Evolutionary conservation across 2,113 vertebrate genomes (phyloP).

Genomic region (Pyrgilauda ruficollis): DNA sequence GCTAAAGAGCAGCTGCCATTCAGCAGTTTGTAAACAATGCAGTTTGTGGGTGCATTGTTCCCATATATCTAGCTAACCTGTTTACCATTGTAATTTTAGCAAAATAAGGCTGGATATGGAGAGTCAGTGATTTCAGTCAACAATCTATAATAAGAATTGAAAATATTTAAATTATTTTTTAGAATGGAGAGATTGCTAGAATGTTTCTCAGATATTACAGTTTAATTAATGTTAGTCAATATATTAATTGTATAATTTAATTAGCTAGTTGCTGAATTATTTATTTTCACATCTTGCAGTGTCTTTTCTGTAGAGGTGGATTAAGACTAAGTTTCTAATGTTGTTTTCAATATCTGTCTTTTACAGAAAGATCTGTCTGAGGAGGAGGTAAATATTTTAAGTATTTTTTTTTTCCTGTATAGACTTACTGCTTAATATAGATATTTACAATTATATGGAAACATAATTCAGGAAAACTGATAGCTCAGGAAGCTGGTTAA

Average conservation of each 20-base stretch:
- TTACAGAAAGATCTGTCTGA: constrained; percentile 81
- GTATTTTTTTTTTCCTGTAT: background rate
- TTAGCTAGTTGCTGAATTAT: background rate
- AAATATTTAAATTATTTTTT: background rate
- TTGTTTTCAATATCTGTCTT: constrained; percentile 34
- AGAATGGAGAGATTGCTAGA: background rate
- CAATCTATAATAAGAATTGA: background rate
- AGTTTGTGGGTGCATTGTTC: background rate
- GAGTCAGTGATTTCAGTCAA: background rate
- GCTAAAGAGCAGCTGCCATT: background rate
- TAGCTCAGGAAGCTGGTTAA: background rate
- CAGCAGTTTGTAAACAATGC: background rate
- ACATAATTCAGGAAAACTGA: background rate
- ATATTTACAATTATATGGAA: background rate
- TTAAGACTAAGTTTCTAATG: constrained; percentile 4
- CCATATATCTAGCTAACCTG: background rate
- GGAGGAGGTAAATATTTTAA: constrained; percentile 78
- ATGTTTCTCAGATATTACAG: background rate
- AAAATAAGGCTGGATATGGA: background rate
- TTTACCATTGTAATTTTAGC: background rate
- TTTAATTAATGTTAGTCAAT: background rate
- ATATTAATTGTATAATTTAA: background rate
- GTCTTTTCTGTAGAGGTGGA: background rate
- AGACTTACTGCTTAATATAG: background rate
- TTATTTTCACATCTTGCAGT: background rate